Evolutionary conservation across 2,113 vertebrate species (phyloP).

Genomic region (Protobothrops flavoviridis): DNA sequence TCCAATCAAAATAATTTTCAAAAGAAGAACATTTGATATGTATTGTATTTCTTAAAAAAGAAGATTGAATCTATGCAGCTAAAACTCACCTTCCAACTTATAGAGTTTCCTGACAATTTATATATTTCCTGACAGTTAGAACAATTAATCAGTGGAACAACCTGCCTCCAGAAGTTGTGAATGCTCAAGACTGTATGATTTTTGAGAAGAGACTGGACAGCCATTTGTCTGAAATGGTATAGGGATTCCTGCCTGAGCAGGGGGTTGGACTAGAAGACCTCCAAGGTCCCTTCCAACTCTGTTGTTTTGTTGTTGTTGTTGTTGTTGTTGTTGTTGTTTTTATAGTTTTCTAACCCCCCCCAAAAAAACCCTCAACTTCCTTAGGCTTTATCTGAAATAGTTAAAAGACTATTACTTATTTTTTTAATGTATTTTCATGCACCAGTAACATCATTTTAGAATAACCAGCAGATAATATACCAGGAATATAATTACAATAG

Average conservation of each 20-base stretch:
- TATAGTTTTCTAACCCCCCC: no score
- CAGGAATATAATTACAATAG: slow-evolving; percentile 68
- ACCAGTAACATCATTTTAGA: slow-evolving; percentile 54
- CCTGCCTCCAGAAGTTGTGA: no score
- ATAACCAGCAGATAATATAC: slow-evolving; percentile 54
- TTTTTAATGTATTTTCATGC: slow-evolving; percentile 53
- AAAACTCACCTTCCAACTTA: background rate
- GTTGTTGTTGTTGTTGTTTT: no score
- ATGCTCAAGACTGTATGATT: no score
- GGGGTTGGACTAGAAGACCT: no score
- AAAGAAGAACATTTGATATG: background rate
- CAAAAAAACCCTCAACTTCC: background rate
- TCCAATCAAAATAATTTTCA: background rate
- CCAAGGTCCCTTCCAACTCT: no score
- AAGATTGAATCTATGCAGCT: background rate
- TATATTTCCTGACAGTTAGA: no score
- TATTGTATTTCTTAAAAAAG: background rate
- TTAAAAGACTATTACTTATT: background rate
- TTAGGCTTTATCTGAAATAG: background rate
- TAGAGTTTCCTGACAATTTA: background rate
- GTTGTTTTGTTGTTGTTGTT: no score
- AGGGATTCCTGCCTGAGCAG: no score
- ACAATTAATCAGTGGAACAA: no score
- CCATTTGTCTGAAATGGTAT: no score
- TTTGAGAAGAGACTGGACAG: no score